phyloP scores from a whole-genome alignment of 2,888 invertebrate species.

The Aquatica leii region DNA sequence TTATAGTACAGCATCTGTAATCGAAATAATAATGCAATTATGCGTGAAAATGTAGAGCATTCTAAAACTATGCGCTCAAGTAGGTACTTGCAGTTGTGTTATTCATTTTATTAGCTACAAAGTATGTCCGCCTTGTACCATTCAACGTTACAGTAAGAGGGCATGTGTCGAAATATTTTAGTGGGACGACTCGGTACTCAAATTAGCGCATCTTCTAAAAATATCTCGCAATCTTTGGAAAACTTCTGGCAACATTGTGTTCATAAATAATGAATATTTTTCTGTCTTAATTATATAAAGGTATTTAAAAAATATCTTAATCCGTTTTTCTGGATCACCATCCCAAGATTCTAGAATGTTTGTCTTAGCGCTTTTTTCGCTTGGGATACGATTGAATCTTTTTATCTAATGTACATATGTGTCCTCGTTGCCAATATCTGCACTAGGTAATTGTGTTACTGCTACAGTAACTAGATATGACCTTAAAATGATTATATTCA shows the following conservation, averaged over 20 bases:
- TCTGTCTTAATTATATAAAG: slow-evolving; percentile 36
- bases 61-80: no score
- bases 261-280: slow-evolving; percentile 42
- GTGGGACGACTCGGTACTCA: slow-evolving; percentile 41
- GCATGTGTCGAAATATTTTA: slow-evolving; percentile 42
- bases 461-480: slow-evolving; percentile 1
- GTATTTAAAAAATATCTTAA: slow-evolving; percentile 6
- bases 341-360: neutral
- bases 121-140: slow-evolving; percentile 35
- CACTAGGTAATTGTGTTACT: neutral
- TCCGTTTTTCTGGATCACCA: neutral
- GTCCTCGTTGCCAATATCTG: slow-evolving; percentile 5
- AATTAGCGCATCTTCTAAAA: slow-evolving; percentile 43
- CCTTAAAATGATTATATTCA: slow-evolving; percentile 4
- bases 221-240: slow-evolving; percentile 41
- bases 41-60: neutral
- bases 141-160: slow-evolving; percentile 41
- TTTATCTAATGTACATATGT: slow-evolving; percentile 7
- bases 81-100: slow-evolving; percentile 19
- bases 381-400: neutral
- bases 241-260: slow-evolving; percentile 39
- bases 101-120: slow-evolving; percentile 26
- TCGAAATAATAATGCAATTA: neutral
- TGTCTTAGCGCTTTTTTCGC: neutral
- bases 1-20: neutral